Conservation (phyloP, 2,797 vertebrate species). For the Urosaurus nigricauda region DNA sequence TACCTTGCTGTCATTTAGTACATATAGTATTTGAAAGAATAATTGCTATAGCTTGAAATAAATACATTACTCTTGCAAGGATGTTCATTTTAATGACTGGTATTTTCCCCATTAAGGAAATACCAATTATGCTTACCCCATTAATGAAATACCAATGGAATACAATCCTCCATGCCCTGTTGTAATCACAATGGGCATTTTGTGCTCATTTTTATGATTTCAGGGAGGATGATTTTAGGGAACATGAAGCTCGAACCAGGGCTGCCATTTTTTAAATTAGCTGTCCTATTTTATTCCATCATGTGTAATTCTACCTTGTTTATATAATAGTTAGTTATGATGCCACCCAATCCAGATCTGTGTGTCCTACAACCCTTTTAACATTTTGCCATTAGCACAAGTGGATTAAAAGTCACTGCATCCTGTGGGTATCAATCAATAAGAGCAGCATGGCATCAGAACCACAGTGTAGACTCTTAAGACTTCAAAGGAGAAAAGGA, state of each 20-base stretch:
- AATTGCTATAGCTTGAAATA: too few species aligned
- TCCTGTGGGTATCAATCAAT: background rate
- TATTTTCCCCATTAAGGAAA: too few species aligned
- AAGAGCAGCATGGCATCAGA: slow-evolving; percentile 9
- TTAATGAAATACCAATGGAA: background rate
- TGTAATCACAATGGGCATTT: background rate
- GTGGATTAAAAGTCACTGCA: background rate
- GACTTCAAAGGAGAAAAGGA: slow-evolving; percentile 1
- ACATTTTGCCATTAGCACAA: background rate
- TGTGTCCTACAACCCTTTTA: background rate
- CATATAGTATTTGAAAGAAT: too few species aligned
- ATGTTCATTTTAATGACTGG: too few species aligned
- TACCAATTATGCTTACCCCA: too few species aligned
- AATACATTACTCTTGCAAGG: too few species aligned
- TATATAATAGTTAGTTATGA: background rate
- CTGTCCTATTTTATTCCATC: background rate
- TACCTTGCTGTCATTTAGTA: too few species aligned
- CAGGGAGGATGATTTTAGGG: background rate
- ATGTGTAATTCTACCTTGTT: background rate
- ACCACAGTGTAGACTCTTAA: background rate
- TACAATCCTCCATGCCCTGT: background rate
- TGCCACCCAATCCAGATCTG: background rate
- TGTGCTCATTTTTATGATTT: background rate
- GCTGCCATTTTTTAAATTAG: background rate
- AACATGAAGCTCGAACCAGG: background rate